A percentile compares a stretch with the other conserved stretches of the same genome.
phyloP scores from a whole-genome alignment of 2,888 invertebrate species.

The Sturmia bella region DNA sequence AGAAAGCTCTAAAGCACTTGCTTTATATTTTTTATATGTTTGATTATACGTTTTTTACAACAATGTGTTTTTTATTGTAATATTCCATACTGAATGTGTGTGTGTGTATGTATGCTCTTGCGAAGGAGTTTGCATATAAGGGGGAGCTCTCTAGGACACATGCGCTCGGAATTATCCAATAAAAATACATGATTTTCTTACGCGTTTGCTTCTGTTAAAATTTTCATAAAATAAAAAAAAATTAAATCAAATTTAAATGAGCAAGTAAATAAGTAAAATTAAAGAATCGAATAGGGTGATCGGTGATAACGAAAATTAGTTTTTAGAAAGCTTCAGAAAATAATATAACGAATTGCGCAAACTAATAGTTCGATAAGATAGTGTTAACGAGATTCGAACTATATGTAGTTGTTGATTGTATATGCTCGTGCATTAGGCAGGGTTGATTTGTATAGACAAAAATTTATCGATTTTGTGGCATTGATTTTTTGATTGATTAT shows the following conservation, averaged over 20 bases:
- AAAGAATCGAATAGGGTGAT: background rate
- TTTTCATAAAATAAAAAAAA: conserved; percentile 51
- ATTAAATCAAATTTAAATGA: conserved; percentile 60
- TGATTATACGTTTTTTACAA: conserved; percentile 47
- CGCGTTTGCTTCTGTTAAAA: conserved; percentile 60
- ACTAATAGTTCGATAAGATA: too few relatives aligned
- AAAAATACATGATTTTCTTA: conserved; percentile 63
- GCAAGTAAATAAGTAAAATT: background rate
- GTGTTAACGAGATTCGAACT: too few relatives aligned
- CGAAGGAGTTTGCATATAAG: conserved; percentile 55
- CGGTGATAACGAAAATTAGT: background rate
- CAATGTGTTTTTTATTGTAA: conserved; percentile 63
- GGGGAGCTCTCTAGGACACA: conserved; percentile 66
- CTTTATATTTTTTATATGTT: conserved; percentile 49
- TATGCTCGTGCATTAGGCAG: too few relatives aligned
- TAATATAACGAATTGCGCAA: too few relatives aligned
- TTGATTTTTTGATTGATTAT: too few relatives aligned
- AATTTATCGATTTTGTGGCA: too few relatives aligned
- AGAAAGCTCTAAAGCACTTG: conserved; percentile 41
- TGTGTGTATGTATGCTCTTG: conserved; percentile 19
- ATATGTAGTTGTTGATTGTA: too few relatives aligned
- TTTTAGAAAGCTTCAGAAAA: background rate
- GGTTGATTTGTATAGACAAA: too few relatives aligned
- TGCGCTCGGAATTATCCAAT: conserved; percentile 69
- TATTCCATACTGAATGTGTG: conserved; percentile 34